phyloP scores from a whole-genome alignment of 37 sponge, comb jelly and placozoan species.

The Haliclona indistincta region DNA sequence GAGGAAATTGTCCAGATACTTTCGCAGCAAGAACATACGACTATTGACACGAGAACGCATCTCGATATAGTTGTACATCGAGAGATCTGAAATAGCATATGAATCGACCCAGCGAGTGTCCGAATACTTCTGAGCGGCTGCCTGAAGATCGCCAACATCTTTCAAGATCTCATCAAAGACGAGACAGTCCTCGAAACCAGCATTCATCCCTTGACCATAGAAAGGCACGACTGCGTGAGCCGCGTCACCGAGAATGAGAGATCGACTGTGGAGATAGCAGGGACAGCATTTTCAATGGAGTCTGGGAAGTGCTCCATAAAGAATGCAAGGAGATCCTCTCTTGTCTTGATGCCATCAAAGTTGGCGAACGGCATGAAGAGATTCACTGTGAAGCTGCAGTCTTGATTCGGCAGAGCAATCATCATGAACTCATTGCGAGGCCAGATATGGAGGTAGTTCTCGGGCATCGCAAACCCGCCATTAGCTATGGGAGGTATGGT shows the following conservation, averaged over 20 bases:
- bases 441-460: constrained; percentile 91
- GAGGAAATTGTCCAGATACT: constrained; percentile 54
- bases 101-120: constrained; percentile 53
- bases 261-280: constrained; percentile 50
- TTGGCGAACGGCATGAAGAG: constrained; percentile 77
- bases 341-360: constrained; percentile 59
- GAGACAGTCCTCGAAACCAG: constrained; percentile 91
- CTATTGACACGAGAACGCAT: constrained; percentile 84
- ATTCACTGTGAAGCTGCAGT: constrained; percentile 77
- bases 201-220: constrained; percentile 94
- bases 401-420: constrained; percentile 86
- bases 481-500: constrained; percentile 54
- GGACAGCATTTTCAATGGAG: constrained; percentile 78
- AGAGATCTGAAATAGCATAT: constrained; percentile 85
- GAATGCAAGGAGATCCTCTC: constrained; percentile 67
- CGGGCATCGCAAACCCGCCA: constrained; percentile 69
- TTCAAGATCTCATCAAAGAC: constrained; percentile 56
- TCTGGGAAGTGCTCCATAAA: constrained; percentile 79
- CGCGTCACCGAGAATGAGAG: constrained; percentile 87
- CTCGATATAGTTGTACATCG: constrained; percentile 91
- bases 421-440: constrained; percentile 86
- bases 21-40: constrained; percentile 47
- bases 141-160: constrained; percentile 12
- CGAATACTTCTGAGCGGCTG: constrained; percentile 61
- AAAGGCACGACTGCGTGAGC: constrained; percentile 96